Base-by-base conservation (phyloP, 2,797 vertebrate species). In the Anas capensis region DNA sequence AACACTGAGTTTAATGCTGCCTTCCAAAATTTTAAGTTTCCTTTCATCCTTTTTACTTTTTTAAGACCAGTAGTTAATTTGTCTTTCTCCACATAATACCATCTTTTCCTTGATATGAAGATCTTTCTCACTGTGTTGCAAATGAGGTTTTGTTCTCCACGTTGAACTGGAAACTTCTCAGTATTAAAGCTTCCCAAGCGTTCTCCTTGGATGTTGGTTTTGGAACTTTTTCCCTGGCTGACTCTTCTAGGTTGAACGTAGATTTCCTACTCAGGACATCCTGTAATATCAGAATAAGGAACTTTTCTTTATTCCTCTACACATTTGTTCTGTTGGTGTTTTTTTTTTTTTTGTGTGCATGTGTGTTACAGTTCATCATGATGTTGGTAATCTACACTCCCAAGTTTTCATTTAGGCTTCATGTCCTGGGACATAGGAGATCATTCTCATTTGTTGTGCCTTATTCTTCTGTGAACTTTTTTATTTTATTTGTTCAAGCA, bases 281-380 rank as follows among this genome's bases (percentile, higher is more conserved):
- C 14, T 42, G 40, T 78, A 49, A 7, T 61, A 49, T 40, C 73
- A 69, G 51, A 70, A 36, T 42, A 77, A 64, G 21, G 36, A 33
- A 18, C 10, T 71, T 82, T 21, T 18, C 11, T 72, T 69, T 65
- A 11, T 61, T 89, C 13, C 31, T 49, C 3, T 31, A 6, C 70
- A 10, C 21, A 80, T 90, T 71, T 53, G 20, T 87, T 60, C 20
- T 40, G 7, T 44, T 36, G 24, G 40, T 3, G 15, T 81, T 15
- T 42, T 81, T 15, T n/a, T 38, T 38, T 38, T 38, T 38, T 38
- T 38, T 11, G 27, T 46, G 78, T 78, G 46, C 8, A 7, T 3
- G 0, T 83, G 44, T 3, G 40, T 42, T 42, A 42, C 40, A 60
- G 10, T 29, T 76, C 19, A 31, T 72, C 20, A 15, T 0, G 0